Percentiles rank a stretch among this genome's conserved stretches.
These are phyloP conservation scores for Phataginus tricuspis DNA, from an alignment of 2,797 vertebrate genomes.

Conservation along the genomic window DNA sequence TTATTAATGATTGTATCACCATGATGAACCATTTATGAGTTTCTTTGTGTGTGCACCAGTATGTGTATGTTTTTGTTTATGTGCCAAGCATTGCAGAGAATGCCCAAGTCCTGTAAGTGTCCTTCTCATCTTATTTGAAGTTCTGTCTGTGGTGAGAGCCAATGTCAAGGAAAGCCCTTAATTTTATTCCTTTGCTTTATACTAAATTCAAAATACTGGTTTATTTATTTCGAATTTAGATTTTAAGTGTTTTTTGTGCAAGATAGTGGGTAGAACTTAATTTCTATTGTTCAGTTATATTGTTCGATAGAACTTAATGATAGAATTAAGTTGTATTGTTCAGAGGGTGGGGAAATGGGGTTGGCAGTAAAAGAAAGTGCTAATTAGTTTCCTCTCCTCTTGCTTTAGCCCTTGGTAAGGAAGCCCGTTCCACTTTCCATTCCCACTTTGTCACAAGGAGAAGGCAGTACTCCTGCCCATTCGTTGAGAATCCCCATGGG, in stretches of 20 bases:
- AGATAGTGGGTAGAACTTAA: background rate
- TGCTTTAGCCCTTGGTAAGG: background rate
- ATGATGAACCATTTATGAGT: background rate
- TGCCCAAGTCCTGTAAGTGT: background rate
- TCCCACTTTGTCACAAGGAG: background rate
- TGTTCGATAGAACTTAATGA: no score
- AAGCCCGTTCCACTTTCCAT: background rate
- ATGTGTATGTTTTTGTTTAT: background rate
- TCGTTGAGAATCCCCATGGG: background rate
- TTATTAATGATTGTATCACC: background rate
- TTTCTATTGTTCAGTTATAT: background rate
- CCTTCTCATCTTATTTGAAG: background rate
- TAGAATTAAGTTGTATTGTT: constrained; percentile 4
- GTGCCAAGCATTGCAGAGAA: background rate
- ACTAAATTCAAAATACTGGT: background rate
- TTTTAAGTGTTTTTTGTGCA: constrained; percentile 36
- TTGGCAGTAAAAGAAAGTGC: background rate
- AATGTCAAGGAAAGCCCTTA: constrained; percentile 11
- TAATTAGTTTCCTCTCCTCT: background rate
- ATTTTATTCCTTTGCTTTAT: background rate
- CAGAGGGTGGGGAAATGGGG: background rate
- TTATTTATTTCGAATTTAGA: background rate
- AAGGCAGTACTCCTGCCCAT: background rate
- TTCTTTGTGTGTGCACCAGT: background rate
- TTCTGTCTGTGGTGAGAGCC: background rate